Evolutionary conservation across 2,113 vertebrate species (phyloP).

Genomic region (Mobula hypostoma): DNA sequence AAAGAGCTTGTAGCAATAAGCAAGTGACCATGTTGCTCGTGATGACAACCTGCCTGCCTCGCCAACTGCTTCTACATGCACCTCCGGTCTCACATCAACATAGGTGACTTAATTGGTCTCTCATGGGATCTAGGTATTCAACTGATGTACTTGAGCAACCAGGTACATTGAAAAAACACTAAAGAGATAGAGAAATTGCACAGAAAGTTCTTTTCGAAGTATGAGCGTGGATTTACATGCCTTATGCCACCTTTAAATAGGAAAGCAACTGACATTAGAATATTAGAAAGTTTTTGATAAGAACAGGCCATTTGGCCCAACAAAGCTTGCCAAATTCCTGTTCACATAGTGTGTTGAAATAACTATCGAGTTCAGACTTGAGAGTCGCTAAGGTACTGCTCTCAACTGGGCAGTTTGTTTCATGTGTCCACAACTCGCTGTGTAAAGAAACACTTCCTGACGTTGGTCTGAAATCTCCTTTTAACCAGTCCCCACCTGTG

Average conservation of each 20-base stretch:
- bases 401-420: too few species aligned
- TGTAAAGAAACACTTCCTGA: too few species aligned
- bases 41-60: background rate
- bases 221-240: background rate
- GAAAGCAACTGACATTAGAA: background rate
- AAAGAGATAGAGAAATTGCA: background rate
- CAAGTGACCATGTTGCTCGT: background rate
- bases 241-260: background rate
- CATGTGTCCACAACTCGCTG: too few species aligned
- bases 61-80: background rate
- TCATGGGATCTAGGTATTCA: background rate
- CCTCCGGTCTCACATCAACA: background rate
- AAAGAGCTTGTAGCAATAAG: background rate
- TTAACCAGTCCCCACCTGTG: too few species aligned
- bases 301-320: too few species aligned
- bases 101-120: background rate
- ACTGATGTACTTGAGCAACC: background rate
- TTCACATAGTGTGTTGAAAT: too few species aligned
- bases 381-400: too few species aligned
- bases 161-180: background rate
- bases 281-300: too few species aligned
- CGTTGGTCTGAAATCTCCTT: too few species aligned
- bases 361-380: too few species aligned
- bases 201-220: fast-evolving
- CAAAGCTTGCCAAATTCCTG: too few species aligned